Percentiles rank a stretch among this genome's conserved stretches.
These are phyloP conservation scores for Budorcas taxicolor DNA, from an alignment of 2,113 vertebrate species.

Conservation along the genomic window DNA sequence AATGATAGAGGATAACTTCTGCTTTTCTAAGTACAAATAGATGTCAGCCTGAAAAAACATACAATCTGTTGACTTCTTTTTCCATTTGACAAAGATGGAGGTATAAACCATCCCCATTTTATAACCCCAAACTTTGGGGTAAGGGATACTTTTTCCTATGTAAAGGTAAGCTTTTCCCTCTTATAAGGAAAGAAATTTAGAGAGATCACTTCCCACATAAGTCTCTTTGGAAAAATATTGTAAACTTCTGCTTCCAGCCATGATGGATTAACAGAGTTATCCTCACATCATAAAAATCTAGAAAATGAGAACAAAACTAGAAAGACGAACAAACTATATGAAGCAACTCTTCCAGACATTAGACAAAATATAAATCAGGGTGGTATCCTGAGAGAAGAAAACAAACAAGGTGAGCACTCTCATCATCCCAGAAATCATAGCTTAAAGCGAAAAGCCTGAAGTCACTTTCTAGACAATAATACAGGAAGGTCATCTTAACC, in stretches of 20 bases:
- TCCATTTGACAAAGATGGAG: neutral
- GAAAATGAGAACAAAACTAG: neutral
- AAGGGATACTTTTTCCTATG: neutral
- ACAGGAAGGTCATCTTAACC: neutral
- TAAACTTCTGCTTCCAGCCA: neutral
- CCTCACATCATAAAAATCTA: neutral
- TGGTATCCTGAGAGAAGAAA: neutral
- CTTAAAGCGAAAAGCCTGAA: neutral
- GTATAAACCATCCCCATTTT: too few species aligned
- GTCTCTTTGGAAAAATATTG: conserved; percentile 10
- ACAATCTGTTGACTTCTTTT: neutral
- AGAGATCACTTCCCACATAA: neutral
- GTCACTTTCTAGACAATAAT: neutral
- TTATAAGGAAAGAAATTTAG: neutral
- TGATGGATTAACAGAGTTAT: neutral
- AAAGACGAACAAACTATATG: neutral
- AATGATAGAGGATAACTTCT: neutral
- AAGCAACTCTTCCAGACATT: neutral
- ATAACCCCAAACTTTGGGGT: neutral
- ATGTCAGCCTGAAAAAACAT: neutral
- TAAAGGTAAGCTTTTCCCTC: neutral
- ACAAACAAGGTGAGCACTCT: neutral
- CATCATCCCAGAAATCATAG: neutral
- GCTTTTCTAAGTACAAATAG: neutral
- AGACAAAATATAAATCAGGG: neutral